Conservation (phyloP, 1,140 invertebrate genomes). For the Manduca sexta region DNA sequence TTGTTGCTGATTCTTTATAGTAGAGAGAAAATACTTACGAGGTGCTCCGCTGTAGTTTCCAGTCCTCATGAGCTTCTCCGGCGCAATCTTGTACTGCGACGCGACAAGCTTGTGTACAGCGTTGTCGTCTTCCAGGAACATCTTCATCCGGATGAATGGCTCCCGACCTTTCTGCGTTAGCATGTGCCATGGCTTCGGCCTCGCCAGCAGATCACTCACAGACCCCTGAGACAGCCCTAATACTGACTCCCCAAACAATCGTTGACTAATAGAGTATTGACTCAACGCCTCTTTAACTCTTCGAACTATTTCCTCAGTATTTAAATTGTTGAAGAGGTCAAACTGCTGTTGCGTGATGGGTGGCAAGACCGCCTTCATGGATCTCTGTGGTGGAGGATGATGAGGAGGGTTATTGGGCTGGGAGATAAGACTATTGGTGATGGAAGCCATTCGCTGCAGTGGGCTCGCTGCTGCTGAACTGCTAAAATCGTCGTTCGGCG, state of each 20-base stretch:
- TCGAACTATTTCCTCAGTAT: slow-evolving; percentile 98
- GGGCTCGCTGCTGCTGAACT: slow-evolving; percentile 89
- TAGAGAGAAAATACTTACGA: slow-evolving; percentile 78
- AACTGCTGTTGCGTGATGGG: slow-evolving; percentile 99
- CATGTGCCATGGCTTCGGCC: slow-evolving; percentile 98
- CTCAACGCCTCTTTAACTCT: slow-evolving; percentile 98
- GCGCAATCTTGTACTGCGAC: slow-evolving; percentile 97
- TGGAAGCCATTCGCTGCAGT: slow-evolving; percentile 96
- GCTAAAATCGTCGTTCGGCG: slow-evolving; percentile 84
- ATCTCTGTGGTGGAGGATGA: slow-evolving; percentile 86
- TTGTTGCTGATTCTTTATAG: too few relatives aligned
- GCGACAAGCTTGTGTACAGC: slow-evolving; percentile 97
- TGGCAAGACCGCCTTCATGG: slow-evolving; percentile 95
- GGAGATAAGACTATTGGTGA: slow-evolving; percentile 96
- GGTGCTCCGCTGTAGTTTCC: slow-evolving; percentile 91
- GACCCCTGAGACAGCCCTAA: slow-evolving; percentile 96
- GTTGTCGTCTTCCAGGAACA: slow-evolving; percentile 97
- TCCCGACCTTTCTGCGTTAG: slow-evolving; percentile 97
- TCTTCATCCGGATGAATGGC: slow-evolving; percentile 98
- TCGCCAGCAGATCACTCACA: slow-evolving; percentile 93
- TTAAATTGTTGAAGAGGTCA: slow-evolving; percentile 97
- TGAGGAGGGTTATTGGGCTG: slow-evolving; percentile 89
- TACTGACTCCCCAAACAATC: slow-evolving; percentile 98
- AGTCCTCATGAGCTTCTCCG: slow-evolving; percentile 95
- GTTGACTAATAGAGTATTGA: slow-evolving; percentile 98